These are phyloP conservation scores for Gastracanthus pulcherrimus DNA, from an alignment of 2,888 invertebrate species.

Conservation along the genomic window DNA sequence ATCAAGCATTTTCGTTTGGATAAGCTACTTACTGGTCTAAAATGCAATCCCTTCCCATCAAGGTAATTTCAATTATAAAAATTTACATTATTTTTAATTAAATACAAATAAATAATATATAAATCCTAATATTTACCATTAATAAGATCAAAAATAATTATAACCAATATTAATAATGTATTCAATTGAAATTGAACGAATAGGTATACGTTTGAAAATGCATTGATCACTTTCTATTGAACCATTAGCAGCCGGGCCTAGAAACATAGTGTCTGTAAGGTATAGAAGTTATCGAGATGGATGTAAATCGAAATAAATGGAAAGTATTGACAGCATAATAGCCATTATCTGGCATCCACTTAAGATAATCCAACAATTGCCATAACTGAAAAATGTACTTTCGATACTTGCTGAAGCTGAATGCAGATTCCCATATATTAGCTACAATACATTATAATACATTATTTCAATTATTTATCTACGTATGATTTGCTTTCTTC, in stretches of 20 bases:
- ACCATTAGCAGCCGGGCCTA: slow-evolving; percentile 2
- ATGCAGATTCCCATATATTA: neutral
- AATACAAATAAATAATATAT: no score
- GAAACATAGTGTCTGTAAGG: neutral
- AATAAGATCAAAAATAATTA: no score
- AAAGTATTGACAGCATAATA: slow-evolving; percentile 47
- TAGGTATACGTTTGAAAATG: neutral
- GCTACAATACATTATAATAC: no score
- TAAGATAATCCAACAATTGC: slow-evolving; percentile 13
- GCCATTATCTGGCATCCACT: neutral
- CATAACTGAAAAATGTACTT: neutral
- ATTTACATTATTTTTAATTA: no score
- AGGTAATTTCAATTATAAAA: no score
- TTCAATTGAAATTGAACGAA: neutral
- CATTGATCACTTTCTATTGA: slow-evolving; percentile 9
- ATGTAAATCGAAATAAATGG: slow-evolving; percentile 28
- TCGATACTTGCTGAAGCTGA: neutral
- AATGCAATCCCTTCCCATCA: no score
- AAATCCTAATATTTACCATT: no score
- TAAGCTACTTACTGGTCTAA: no score
- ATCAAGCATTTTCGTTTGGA: no score
- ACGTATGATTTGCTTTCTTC: neutral
- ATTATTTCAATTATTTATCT: neutral
- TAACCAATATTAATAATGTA: no score
- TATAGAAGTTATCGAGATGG: slow-evolving; percentile 36